Evolutionary conservation across 2,797 vertebrate species (phyloP).

Genomic region (Scolopax rusticola): DNA sequence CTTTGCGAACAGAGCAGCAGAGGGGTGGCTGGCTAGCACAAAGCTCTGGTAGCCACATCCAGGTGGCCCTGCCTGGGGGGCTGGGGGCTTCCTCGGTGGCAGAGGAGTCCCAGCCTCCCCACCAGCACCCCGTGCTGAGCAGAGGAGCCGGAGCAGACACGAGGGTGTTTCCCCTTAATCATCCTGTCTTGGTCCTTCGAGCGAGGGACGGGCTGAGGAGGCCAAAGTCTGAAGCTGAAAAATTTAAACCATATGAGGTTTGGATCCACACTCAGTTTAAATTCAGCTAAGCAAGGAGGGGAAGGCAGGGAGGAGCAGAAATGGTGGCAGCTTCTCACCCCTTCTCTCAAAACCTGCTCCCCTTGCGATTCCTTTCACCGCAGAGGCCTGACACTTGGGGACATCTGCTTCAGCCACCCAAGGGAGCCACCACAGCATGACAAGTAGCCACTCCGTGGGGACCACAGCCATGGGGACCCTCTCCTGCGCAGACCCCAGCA

Average conservation of each 20-base stretch:
- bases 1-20: neutral
- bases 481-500: neutral
- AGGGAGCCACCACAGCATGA: neutral
- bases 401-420: neutral
- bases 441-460: accelerated
- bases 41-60: neutral
- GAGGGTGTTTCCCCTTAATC: conserved; percentile 15
- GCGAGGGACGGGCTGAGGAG: neutral
- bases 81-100: neutral
- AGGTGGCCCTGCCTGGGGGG: neutral
- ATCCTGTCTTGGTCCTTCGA: neutral
- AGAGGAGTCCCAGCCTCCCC: neutral
- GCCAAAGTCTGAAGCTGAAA: conserved; percentile 12
- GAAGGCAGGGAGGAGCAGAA: neutral
- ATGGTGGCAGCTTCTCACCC: neutral
- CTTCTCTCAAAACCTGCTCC: neutral
- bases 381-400: neutral
- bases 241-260: neutral
- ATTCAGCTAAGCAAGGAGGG: neutral
- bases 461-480: neutral
- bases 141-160: neutral
- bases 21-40: neutral
- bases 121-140: neutral
- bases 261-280: neutral
- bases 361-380: neutral